Evolutionary conservation across 2,888 invertebrate genomes (phyloP), one percentile per base, ranked within the genome.

Genomic region (Chrysina gloriosa): DNA sequence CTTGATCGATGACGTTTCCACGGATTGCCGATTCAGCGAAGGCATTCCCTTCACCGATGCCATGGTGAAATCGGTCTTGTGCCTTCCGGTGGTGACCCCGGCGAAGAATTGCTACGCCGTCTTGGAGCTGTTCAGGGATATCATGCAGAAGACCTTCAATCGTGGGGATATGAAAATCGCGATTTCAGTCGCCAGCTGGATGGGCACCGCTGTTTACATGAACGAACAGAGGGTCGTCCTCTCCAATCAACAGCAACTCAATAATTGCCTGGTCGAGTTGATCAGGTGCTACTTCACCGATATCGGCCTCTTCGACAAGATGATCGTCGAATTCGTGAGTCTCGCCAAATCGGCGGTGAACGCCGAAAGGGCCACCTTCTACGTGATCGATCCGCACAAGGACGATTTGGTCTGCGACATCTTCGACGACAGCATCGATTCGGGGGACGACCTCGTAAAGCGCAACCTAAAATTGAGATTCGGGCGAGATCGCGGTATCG

Each of bases 271-370:
- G 0, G 70, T 84, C 23, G 78, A 82, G 65, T 71, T 84, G 58
- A 81, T 80, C n/a, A 79, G 81, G 69, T 80, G 79, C 45, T 89
- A 87, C 79, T 88, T 88, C 81, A 85, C 86, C 45, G 86, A 88
- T 65, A 81, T 84, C 1, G 85, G 86, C 0, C 82, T 84, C 3
- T 82, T 87, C 14, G 88, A 88, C 67, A 87, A 86, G 21, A 85
- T 89, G 84, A 84, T 89, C 1, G 85, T 86, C 27, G 88, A 88
- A 77, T 86, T 88, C 83, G 82, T 88, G 79, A 86, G 85, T 25
- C 85, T 88, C 65, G 85, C 88, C 2, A 89, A 89, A 76, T 80
- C 84, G 0, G 86, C 86, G 66, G 81, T 89, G 65, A 84, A 84
- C 0, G 88, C 88, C 0, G 88, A 88, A 83, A 81, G 86, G 19